A percentile compares a stretch with the other conserved stretches of the same genome.
Evolutionary conservation across 2,888 invertebrate genomes (phyloP).

Genomic region (Strigamia crassipes): DNA sequence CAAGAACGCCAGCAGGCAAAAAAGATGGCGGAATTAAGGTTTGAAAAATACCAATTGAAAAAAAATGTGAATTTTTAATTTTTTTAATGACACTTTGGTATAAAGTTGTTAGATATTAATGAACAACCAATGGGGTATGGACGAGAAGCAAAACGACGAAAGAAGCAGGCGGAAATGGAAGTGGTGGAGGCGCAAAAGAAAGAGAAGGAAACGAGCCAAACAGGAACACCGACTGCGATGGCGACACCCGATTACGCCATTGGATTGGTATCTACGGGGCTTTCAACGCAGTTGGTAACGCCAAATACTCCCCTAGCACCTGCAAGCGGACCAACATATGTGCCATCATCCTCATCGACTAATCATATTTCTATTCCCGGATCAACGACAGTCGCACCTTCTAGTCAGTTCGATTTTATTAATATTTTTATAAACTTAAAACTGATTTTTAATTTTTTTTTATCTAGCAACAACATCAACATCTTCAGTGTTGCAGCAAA

Average conservation of each 20-base stretch:
- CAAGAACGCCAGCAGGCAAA: constrained; percentile 69
- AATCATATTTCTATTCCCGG: constrained; percentile 43
- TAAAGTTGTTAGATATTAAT: constrained; percentile 79
- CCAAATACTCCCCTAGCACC: constrained; percentile 56
- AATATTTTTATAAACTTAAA: background rate
- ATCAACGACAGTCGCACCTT: constrained; percentile 47
- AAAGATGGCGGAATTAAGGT: constrained; percentile 90
- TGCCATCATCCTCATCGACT: constrained; percentile 52
- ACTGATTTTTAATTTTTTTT: background rate
- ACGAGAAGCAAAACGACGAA: constrained; percentile 79
- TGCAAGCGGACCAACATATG: constrained; percentile 53
- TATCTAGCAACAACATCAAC: constrained; percentile 53
- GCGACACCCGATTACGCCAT: constrained; percentile 83
- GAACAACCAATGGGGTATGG: constrained; percentile 87
- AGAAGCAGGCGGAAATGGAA: constrained; percentile 66
- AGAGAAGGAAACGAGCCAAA: constrained; percentile 58
- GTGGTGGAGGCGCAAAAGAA: constrained; percentile 58
- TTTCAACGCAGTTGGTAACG: constrained; percentile 59
- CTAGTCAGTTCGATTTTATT: constrained; percentile 50
- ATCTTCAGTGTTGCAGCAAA: constrained; percentile 54
- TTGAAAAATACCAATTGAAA: background rate
- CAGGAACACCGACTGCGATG: constrained; percentile 52
- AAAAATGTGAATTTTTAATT: background rate
- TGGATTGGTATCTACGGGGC: constrained; percentile 70
- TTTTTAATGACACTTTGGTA: constrained; percentile 22